Percentiles rank a stretch among this genome's conserved stretches.
Conservation (phyloP, 2,888 invertebrate genomes). For the Steinernema scapterisci region DNA sequence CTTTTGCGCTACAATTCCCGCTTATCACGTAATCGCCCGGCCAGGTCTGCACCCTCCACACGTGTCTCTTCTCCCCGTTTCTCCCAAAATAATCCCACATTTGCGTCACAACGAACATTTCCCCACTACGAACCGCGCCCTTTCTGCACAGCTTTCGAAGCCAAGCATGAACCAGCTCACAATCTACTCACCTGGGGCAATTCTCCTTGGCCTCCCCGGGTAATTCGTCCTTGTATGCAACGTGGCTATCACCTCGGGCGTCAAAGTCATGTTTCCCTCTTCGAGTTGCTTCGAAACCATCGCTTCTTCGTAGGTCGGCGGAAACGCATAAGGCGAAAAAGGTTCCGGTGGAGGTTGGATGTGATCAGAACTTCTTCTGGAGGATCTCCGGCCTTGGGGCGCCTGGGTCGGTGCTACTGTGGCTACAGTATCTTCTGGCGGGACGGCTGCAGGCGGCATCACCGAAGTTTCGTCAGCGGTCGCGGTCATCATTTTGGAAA, state of each 20-base stretch:
- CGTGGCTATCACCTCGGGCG: not conserved
- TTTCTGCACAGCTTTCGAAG: not conserved
- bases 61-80: no score
- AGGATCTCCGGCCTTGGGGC: not conserved
- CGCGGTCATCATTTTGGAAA: conserved; percentile 16
- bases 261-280: not conserved
- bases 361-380: not conserved
- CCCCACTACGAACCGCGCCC: no score
- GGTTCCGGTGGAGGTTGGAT: conserved; percentile 9
- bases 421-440: conserved; percentile 4
- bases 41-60: no score
- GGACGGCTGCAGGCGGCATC: not conserved
- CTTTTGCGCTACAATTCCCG: not conserved
- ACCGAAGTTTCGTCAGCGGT: conserved; percentile 17
- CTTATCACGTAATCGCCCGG: not conserved
- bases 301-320: conserved; percentile 26
- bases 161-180: not conserved
- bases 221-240: not conserved
- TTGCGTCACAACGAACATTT: no score
- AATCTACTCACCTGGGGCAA: conserved; percentile 1
- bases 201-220: not conserved
- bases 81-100: no score
- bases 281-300: conserved; percentile 22
- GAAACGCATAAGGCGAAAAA: conserved; percentile 5
- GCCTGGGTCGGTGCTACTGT: not conserved